Percentiles rank a stretch among this genome's conserved stretches.
Evolutionary conservation across 2,797 vertebrate species (phyloP).

Genomic region (Spizella passerina): DNA sequence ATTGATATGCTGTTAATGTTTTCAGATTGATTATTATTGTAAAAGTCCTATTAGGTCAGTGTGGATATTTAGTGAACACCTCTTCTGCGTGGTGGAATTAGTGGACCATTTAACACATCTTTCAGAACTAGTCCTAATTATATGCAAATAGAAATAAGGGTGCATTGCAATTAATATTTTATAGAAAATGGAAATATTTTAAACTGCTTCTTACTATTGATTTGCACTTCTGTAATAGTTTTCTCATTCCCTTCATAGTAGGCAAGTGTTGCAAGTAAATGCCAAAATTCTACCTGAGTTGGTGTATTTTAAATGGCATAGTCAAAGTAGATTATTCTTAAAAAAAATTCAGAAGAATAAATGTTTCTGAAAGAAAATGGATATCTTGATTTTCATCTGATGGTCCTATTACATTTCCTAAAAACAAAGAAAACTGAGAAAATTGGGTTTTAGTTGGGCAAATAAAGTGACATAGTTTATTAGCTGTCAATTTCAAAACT

Average conservation of each 20-base stretch:
- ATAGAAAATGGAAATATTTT: not conserved
- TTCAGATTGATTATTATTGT: constrained; percentile 6
- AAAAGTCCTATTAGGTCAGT: not conserved
- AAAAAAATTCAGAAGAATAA: not conserved
- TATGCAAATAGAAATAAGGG: not conserved
- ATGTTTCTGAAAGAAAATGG: not conserved
- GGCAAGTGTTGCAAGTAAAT: not conserved
- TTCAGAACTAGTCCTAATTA: not conserved
- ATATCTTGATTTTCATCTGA: not conserved
- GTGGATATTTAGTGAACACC: not conserved
- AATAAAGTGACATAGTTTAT: not conserved
- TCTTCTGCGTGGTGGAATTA: not conserved
- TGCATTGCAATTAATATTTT: not conserved
- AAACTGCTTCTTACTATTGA: not conserved
- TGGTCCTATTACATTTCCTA: not conserved
- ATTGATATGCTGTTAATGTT: not conserved
- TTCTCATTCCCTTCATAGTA: not conserved
- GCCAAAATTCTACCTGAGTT: not conserved
- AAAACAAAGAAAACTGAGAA: not conserved
- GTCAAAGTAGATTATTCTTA: not conserved
- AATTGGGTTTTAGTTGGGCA: not conserved
- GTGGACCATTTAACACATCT: not conserved
- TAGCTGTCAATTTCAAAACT: not conserved
- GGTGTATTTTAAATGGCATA: not conserved
- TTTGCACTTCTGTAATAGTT: not conserved